Percentiles rank a stretch among this genome's conserved stretches.
Evolutionary conservation across 2,113 vertebrate species (phyloP).

Genomic region (Carollia perspicillata): DNA sequence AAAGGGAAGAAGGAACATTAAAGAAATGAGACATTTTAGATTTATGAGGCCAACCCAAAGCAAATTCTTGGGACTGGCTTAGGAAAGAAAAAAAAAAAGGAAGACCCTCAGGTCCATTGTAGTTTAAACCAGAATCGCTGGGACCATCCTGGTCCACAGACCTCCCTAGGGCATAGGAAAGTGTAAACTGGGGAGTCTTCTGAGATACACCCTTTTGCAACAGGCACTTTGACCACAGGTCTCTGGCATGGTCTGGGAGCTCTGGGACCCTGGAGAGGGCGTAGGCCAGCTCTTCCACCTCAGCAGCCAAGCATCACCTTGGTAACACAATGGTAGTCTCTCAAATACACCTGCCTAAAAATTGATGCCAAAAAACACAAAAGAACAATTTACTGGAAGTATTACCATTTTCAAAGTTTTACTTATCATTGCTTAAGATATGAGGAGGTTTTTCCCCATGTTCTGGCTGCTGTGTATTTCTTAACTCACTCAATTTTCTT

Average conservation of each 20-base stretch:
- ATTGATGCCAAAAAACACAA: background rate
- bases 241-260: background rate
- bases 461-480: background rate
- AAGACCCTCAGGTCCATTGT: too few species aligned
- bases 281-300: background rate
- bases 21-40: background rate
- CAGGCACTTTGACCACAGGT: background rate
- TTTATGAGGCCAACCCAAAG: background rate
- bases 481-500: background rate
- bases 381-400: background rate
- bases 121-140: background rate
- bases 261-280: background rate
- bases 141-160: background rate
- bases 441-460: fast-evolving
- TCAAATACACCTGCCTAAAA: slow-evolving; percentile 19
- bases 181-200: background rate
- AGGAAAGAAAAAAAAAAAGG: background rate
- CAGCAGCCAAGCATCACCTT: background rate
- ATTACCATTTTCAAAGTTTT: background rate
- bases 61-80: background rate
- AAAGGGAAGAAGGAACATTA: background rate
- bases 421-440: background rate
- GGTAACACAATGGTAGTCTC: background rate
- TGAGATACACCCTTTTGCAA: background rate
- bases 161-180: background rate